A percentile compares a stretch with the other conserved stretches of the same genome.
phyloP scores from a whole-genome alignment of 2,888 invertebrate species.

The Lycocerus yunnanus region DNA sequence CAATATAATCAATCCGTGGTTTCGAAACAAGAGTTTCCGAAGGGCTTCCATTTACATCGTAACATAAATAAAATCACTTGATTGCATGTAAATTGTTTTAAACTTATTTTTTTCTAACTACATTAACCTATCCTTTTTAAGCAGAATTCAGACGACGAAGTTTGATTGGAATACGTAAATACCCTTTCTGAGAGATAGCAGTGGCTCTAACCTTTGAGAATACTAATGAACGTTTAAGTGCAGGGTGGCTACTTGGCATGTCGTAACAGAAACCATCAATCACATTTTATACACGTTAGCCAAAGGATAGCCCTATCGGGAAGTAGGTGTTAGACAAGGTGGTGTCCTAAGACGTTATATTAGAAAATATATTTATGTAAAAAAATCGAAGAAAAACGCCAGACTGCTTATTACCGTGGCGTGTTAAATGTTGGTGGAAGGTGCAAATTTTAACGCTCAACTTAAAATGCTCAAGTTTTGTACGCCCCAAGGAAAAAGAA shows the following conservation, averaged over 20 bases:
- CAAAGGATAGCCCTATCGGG: background rate
- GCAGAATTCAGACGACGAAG: slow-evolving; percentile 19
- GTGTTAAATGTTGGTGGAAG: slow-evolving; percentile 19
- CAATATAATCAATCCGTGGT: background rate
- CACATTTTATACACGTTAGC: slow-evolving; percentile 19
- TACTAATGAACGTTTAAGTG: slow-evolving; percentile 31
- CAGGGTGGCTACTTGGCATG: slow-evolving; percentile 22
- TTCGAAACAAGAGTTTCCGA: background rate
- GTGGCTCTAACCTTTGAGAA: slow-evolving; percentile 27
- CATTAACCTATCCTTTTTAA: slow-evolving; percentile 18
- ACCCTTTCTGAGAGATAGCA: slow-evolving; percentile 28
- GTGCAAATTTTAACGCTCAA: slow-evolving; percentile 12
- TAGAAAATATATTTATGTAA: background rate
- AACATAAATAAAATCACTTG: background rate
- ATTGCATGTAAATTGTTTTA: background rate
- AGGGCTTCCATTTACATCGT: background rate
- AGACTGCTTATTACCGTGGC: slow-evolving; percentile 11
- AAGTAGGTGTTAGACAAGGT: slow-evolving; percentile 1
- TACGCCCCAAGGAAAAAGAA: slow-evolving; percentile 49
- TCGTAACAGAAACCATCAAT: slow-evolving; percentile 10
- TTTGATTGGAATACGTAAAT: slow-evolving; percentile 33
- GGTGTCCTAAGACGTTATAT: background rate
- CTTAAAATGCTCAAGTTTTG: slow-evolving; percentile 55
- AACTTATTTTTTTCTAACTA: background rate
- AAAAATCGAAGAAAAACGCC: background rate